Base-by-base conservation (phyloP, 1,140 invertebrate species). In the Eumaeus atala region DNA sequence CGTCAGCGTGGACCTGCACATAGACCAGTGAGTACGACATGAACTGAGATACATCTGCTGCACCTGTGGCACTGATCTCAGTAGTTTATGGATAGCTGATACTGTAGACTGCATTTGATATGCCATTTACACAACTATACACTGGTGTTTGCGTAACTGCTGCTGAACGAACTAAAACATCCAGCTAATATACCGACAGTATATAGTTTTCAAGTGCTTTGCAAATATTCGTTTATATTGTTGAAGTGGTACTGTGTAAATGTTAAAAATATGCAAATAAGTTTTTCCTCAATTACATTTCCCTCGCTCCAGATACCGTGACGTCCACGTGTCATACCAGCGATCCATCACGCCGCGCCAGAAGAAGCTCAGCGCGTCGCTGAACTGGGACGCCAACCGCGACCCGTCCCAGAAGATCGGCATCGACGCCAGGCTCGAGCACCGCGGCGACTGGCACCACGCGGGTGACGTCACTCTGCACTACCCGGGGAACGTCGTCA, bases 311-410 rank as follows among this genome's bases (percentile, higher is more conserved):
- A 93, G 93, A 69, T 85, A 92, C 57, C 88, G 93, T 44, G 94
- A 95, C 72, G 84, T 95, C n/a, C 91, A 92, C 58, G 67, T 95
- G 12, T 89, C 89, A 1, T 77, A 92, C 49, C 90, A 89, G 28
- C 88, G 90, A 0, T 81, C 90, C 6, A 89, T 91, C 56, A 88
- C 89, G 17, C 72, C 84, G 0, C 69, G 81, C 14, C 88, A 89
- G 12, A 93, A 93, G 66, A 90, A 91, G 51, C 79, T 91, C 3
- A 92, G 90, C 0, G 74, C 93, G 0, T 92, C 93, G 56, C 67
- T 95, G 0, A 94, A 94, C 64, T 95, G 94, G 94, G 93, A 95
- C 68, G 93, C 93, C 0, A 95, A 94, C 78, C 88, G 94, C 9
- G 93, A 95, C 87, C 93, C 93, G 0, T 90, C 90, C 38, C 89